Evolutionary conservation across 2,113 vertebrate species (phyloP).

Genomic region (Leptobrachium ailaonicum): DNA sequence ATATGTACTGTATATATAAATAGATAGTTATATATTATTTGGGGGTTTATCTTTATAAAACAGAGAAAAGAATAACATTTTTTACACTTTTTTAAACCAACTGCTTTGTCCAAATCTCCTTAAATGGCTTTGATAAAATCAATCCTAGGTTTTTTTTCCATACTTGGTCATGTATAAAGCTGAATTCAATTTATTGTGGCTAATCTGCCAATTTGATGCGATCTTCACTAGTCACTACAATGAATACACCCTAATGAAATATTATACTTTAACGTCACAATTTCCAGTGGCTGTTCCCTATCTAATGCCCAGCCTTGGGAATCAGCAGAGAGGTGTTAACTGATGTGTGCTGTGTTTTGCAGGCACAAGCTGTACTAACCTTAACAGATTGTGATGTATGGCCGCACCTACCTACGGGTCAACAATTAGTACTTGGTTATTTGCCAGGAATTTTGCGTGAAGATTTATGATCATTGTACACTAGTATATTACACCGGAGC

Average conservation of each 20-base stretch:
- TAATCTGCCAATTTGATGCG: slow-evolving; percentile 13
- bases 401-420: slow-evolving; percentile 37
- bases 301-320: slow-evolving; percentile 35
- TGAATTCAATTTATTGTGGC: background rate
- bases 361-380: slow-evolving; percentile 30
- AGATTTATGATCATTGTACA: slow-evolving; percentile 15
- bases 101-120: too few relatives aligned
- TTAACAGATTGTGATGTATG: slow-evolving; percentile 16
- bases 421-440: slow-evolving; percentile 34
- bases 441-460: slow-evolving; percentile 29
- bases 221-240: background rate
- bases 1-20: too few relatives aligned
- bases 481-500: slow-evolving; percentile 13
- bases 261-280: slow-evolving; percentile 21
- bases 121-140: background rate
- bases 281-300: background rate
- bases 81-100: too few relatives aligned
- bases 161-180: background rate
- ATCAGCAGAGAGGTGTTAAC: slow-evolving; percentile 43
- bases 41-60: too few relatives aligned
- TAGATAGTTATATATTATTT: too few relatives aligned
- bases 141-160: background rate
- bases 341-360: slow-evolving; percentile 28
- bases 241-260: slow-evolving; percentile 34
- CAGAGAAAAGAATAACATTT: too few relatives aligned